Evolutionary conservation across 92 coral and sea anemone species (phyloP).

Genomic region (Galaxea fascicularis): DNA sequence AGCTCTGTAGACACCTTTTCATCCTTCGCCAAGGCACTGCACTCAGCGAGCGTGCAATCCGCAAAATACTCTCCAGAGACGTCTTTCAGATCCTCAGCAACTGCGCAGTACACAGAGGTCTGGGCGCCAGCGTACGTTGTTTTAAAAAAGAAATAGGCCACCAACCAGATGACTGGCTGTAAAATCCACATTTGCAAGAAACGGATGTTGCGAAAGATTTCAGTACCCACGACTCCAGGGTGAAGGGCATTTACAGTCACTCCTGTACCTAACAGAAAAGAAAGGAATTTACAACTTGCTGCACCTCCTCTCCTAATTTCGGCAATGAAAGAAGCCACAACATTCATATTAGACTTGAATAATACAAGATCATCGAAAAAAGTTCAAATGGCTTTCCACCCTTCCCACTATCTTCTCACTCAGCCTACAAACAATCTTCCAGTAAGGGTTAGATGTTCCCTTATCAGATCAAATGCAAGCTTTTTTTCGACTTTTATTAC

Average conservation of each 20-base stretch:
- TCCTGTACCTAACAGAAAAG: conserved; percentile 60
- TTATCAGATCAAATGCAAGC: no score
- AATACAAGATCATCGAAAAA: no score
- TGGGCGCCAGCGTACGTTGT: conserved; percentile 82
- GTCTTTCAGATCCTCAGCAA: conserved; percentile 75
- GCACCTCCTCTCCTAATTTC: no score
- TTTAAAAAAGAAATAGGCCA: conserved; percentile 80
- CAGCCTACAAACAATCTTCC: no score
- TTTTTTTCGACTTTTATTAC: no score
- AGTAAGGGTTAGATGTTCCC: no score
- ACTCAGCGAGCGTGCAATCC: conserved; percentile 63
- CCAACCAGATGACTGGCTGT: conserved; percentile 65
- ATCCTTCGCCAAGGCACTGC: conserved; percentile 75
- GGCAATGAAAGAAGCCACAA: no score
- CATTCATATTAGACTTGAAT: no score
- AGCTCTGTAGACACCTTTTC: conserved; percentile 76
- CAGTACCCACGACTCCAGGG: conserved; percentile 81
- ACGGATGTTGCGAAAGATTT: conserved; percentile 61
- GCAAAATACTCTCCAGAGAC: conserved; percentile 73
- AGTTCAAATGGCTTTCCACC: no score
- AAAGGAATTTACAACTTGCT: not conserved
- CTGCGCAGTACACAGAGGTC: conserved; percentile 85
- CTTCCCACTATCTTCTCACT: no score
- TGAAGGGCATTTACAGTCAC: conserved; percentile 87
- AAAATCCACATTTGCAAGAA: conserved; percentile 70